Conservation (phyloP, 2,888 invertebrate species). For the Podotricha telesiphe region DNA sequence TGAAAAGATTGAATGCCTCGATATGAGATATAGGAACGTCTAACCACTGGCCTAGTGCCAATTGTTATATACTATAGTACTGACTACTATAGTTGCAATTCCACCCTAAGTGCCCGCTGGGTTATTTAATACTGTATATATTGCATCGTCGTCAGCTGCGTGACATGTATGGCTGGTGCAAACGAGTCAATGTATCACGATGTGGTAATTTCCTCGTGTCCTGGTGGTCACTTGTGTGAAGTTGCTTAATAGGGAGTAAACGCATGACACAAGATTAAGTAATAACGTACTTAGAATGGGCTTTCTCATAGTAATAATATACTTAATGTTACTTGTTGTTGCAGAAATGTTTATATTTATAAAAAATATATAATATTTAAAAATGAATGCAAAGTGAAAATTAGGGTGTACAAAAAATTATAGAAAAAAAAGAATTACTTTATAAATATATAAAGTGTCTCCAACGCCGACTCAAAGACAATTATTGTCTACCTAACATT, state of each 20-base stretch:
- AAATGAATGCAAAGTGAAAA: too few species aligned
- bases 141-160: conserved; percentile 45
- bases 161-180: conserved; percentile 36
- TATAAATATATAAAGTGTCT: too few species aligned
- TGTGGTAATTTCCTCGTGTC: conserved; percentile 19
- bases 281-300: not conserved
- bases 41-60: conserved; percentile 48
- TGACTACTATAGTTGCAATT: conserved; percentile 42
- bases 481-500: not conserved
- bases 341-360: too few species aligned
- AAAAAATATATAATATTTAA: too few species aligned
- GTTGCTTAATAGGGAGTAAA: conserved; percentile 19
- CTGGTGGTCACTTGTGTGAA: not conserved
- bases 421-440: too few species aligned
- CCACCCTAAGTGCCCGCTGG: conserved; percentile 43
- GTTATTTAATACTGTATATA: conserved; percentile 44
- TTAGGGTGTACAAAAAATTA: too few species aligned
- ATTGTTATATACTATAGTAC: conserved; percentile 42
- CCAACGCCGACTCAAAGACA: too few species aligned
- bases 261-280: conserved; percentile 8
- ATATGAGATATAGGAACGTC: conserved; percentile 47
- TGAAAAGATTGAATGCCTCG: conserved; percentile 47
- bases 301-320: too few species aligned
- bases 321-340: too few species aligned
- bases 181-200: conserved; percentile 43